Evolutionary conservation across 2,888 invertebrate species (phyloP), one percentile per base, ranked within the genome.

Genomic region (Cylloceria caligata): DNA sequence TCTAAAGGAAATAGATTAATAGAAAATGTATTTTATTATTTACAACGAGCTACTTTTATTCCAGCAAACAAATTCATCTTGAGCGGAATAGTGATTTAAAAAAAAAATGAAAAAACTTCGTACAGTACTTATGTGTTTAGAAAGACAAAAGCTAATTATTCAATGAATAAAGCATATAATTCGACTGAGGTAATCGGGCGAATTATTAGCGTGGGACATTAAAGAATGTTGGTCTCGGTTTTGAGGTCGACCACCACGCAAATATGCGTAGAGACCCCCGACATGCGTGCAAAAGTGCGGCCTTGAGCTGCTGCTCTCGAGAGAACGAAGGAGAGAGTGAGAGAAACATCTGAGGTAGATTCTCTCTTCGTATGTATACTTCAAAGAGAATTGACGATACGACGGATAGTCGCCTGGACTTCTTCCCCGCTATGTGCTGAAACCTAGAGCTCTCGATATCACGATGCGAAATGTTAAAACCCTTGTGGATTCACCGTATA

Each of bases 171-270:
- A 45, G 16, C 45, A 45, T 4, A 16, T 45, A 24, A 39, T 67
- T 79, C 30, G 60, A 65, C 34, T 2, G 39, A 11, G 64, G 34
- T 64, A 69, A 80, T 75, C 57, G 75, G 24, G n/a, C 30, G n/a
- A 47, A 74, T 82, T 75, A 72, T 75, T 45, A 60, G 78, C 83
- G 78, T 84, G 81, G 71, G 67, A 81, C 47, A 39, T 13, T 19
- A 68, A 79, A 64, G 82, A 84, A 82, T 75, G 75, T 49, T 34
- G 78, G 27, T 69, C 64, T 69, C 7, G 24, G 30, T 36, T 75
- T 71, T 80, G 55, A 80, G 74, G 69, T 65, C 80, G 30, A 57
- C 55, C 13, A 55, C 74, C 68, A 57, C 57, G 74, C 75, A 69
- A 75, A 75, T 74, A 42, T 55, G 24, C 69, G 30, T 57, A 30